These are phyloP conservation scores for Nineta flava DNA, from an alignment of 2,888 invertebrate species.

Conservation along the genomic window DNA sequence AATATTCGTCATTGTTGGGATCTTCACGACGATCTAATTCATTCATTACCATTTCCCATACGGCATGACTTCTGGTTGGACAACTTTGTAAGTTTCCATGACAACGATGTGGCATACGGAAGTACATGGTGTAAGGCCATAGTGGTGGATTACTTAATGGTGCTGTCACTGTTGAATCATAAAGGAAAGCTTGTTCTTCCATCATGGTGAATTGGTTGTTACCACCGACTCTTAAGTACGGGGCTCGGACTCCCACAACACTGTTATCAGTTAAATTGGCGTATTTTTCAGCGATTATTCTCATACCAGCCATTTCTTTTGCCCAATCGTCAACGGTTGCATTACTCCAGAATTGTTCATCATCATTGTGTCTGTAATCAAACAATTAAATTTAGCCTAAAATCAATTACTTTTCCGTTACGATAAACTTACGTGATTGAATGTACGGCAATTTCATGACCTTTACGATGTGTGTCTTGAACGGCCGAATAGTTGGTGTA, in stretches of 20 bases:
- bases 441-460: slow-evolving; percentile 87
- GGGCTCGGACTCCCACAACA: slow-evolving; percentile 80
- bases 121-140: slow-evolving; percentile 98
- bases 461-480: slow-evolving; percentile 78
- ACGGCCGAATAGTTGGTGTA: slow-evolving; percentile 89
- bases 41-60: slow-evolving; percentile 95
- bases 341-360: slow-evolving; percentile 85
- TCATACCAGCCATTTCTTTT: slow-evolving; percentile 88
- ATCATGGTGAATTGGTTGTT: slow-evolving; percentile 96
- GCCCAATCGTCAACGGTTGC: slow-evolving; percentile 87
- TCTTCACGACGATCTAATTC: slow-evolving; percentile 85
- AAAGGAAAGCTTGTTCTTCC: slow-evolving; percentile 88
- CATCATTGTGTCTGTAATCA: slow-evolving; percentile 63
- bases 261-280: slow-evolving; percentile 82
- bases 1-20: slow-evolving; percentile 73
- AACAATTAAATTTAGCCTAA: background rate
- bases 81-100: slow-evolving; percentile 85
- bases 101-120: slow-evolving; percentile 77
- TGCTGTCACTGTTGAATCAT: slow-evolving; percentile 90
- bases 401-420: background rate
- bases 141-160: slow-evolving; percentile 80
- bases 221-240: slow-evolving; percentile 81
- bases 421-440: slow-evolving; percentile 68
- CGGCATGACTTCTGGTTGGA: slow-evolving; percentile 81
- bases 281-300: slow-evolving; percentile 78